Conservation (phyloP, 92 coral and sea anemone genomes). For the Bergia puertoricense region DNA sequence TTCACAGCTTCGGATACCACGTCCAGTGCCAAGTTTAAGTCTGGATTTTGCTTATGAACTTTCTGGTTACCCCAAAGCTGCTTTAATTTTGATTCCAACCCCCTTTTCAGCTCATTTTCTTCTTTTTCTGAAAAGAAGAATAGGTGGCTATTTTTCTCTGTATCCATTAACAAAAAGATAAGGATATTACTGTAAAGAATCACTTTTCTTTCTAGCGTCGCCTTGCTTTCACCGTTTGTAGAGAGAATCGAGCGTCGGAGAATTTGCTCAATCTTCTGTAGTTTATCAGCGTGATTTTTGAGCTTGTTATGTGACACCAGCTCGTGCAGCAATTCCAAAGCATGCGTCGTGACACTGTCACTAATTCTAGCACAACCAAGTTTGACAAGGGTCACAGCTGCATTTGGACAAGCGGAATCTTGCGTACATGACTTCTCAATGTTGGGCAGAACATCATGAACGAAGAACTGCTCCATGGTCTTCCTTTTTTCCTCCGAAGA, state of each 20-base stretch:
- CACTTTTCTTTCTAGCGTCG: neutral
- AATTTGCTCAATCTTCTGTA: neutral
- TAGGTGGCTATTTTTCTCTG: neutral
- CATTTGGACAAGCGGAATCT: neutral
- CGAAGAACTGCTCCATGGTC: neutral
- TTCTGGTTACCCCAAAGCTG: neutral
- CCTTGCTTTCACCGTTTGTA: neutral
- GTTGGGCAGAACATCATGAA: slow-evolving; percentile 16
- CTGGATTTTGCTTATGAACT: neutral
- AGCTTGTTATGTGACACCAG: slow-evolving; percentile 8
- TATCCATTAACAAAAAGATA: neutral
- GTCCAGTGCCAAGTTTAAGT: neutral
- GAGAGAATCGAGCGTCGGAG: neutral
- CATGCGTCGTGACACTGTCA: neutral
- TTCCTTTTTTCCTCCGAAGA: slow-evolving; percentile 1
- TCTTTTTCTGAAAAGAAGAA: neutral
- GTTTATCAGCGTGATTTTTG: slow-evolving; percentile 1
- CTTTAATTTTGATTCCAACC: neutral
- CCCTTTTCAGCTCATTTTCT: neutral
- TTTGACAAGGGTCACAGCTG: neutral
- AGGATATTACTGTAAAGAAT: slow-evolving; percentile 3
- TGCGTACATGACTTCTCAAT: neutral
- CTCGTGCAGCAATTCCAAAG: neutral
- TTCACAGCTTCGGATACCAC: slow-evolving; percentile 1
- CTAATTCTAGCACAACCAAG: slow-evolving; percentile 18